Evolutionary conservation across 2,797 vertebrate genomes (phyloP).

Genomic region (Manis javanica): DNA sequence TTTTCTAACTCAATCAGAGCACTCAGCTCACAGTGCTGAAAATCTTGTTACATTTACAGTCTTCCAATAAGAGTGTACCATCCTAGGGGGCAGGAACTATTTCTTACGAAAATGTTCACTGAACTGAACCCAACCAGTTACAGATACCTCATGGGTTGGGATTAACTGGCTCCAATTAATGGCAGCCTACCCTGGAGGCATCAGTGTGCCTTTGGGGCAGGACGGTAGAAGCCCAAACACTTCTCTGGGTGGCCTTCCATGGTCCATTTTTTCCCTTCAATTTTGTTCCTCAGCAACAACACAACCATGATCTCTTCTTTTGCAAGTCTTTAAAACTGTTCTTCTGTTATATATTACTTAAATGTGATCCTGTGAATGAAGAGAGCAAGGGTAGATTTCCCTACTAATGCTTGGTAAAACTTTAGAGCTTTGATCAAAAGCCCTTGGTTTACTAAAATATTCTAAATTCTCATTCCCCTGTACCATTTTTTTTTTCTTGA

Average conservation of each 20-base stretch:
- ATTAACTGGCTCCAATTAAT: not conserved
- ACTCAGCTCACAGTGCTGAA: not conserved
- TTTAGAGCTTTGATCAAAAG: not conserved
- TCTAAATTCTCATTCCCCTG: not conserved
- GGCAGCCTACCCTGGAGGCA: not conserved
- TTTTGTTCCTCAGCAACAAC: constrained; percentile 26
- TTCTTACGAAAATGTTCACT: constrained; percentile 19
- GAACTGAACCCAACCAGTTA: not conserved
- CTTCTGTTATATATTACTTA: not conserved
- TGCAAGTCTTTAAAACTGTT: constrained; percentile 47
- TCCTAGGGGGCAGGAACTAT: not conserved
- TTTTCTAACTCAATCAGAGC: not conserved
- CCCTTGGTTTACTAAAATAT: not conserved
- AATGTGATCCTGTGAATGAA: constrained; percentile 8
- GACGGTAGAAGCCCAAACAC: not conserved
- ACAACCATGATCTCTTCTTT: constrained; percentile 13
- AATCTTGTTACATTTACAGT: not conserved
- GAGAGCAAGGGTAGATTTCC: not conserved
- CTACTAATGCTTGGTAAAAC: not conserved
- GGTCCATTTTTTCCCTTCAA: not conserved
- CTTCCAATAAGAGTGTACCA: not conserved
- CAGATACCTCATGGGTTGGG: not conserved
- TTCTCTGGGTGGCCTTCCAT: not conserved
- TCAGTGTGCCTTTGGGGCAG: not conserved
- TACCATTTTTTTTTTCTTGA: not conserved